Evolutionary conservation across 2,797 vertebrate genomes (phyloP), one percentile per base, ranked within the genome.

Genomic region (Galago senegalensis): DNA sequence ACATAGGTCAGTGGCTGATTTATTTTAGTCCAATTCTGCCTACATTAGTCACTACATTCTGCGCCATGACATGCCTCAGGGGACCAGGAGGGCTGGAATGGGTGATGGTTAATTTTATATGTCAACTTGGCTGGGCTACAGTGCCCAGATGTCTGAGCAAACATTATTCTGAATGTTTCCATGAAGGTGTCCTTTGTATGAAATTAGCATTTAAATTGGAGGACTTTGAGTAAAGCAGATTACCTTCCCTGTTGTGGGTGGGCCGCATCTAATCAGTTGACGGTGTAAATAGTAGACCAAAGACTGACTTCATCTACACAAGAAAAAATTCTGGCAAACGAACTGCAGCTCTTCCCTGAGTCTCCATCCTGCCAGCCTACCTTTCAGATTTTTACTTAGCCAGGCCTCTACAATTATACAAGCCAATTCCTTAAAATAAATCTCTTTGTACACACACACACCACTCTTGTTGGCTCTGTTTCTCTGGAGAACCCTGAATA

Each of bases 361-460:
- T 65, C 60, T 69, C 81, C 49, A 89, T 65, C 18, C 40, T 58
- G 18, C 67, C 18, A 34, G 31, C 14, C 63, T 27, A 20, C 16
- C 65, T 40, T 84, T 72, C 7, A 81, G 56, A 87, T 76, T 72
- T 69, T 29, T 72, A 70, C 23, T 80, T 87, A 72, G 67, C 0
- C 46, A 89, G 46, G 23, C 23, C 60, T 80, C 92, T 94, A 53
- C 25, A 53, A 65, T 5, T 91, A 43, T 14, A 86, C 13, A n/a
- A 87, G 46, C n/a, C 37, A 76, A n/a, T 73, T 89, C 76, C 63
- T 87, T 91, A 61, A 95, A 87, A 84, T 40, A 69, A 63, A 17
- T 61, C 49, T 61, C 40, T 72, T 25, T 23, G 21, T 75, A 53
- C 40, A 12, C 9, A 20, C 9, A 20, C 18, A 29, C 18, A 10